Conservation (phyloP, 2,797 vertebrate species). For the Bucorvus abyssinicus region DNA sequence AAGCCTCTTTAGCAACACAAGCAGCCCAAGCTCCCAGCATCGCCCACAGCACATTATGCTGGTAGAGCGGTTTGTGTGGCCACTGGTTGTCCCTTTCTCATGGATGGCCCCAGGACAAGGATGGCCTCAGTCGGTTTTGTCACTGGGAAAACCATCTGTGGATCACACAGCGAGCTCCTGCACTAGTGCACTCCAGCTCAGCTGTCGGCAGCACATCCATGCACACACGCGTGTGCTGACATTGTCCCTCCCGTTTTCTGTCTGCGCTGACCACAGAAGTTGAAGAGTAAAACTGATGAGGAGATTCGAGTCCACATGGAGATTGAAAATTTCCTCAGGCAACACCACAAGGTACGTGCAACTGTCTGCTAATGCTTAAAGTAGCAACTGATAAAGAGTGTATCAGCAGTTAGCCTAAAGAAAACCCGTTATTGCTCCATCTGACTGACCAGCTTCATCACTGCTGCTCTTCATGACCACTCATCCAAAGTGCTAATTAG, state of each 20-base stretch:
- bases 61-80: background rate
- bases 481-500: background rate
- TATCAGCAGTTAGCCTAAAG: background rate
- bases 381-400: background rate
- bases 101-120: background rate
- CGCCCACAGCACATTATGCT: background rate
- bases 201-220: background rate
- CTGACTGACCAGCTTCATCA: background rate
- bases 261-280: constrained; percentile 67
- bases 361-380: background rate
- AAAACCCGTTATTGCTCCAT: background rate
- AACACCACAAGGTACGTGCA: constrained; percentile 76
- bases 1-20: background rate
- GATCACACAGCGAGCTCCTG: background rate
- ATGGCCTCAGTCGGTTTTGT: background rate
- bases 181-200: background rate
- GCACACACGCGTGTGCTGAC: background rate
- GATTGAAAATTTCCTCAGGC: constrained; percentile 79
- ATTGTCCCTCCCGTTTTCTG: background rate
- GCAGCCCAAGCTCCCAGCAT: background rate
- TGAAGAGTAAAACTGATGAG: constrained; percentile 73
- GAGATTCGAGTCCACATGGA: constrained; percentile 78
- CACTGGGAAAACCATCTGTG: background rate
- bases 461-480: background rate
- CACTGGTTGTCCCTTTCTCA: background rate